Conservation (phyloP, 2,888 invertebrate species). For the Parelbella ahira region DNA sequence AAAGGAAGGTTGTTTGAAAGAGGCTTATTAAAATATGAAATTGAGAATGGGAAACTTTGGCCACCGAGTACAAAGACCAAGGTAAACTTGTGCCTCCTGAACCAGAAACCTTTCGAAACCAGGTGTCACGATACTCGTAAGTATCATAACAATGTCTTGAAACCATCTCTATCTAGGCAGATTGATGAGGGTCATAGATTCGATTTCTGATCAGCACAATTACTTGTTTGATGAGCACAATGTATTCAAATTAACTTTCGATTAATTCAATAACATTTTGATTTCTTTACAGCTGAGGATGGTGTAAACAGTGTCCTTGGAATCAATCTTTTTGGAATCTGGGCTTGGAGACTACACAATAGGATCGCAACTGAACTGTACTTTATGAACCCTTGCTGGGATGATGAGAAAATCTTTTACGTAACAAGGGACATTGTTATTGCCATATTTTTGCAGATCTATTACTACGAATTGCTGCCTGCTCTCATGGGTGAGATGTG, state of each 20-base stretch:
- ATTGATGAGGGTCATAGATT: too few relatives aligned
- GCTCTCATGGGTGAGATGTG: conserved; percentile 40
- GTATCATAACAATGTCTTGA: conserved; percentile 1
- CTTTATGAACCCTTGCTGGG: conserved; percentile 47
- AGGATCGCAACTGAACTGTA: conserved; percentile 39
- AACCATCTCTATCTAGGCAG: too few relatives aligned
- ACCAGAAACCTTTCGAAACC: conserved; percentile 42
- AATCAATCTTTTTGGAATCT: conserved; percentile 42
- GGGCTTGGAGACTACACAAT: conserved; percentile 51
- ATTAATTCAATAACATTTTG: too few relatives aligned
- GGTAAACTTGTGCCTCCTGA: conserved; percentile 34
- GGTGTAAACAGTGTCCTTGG: conserved; percentile 39
- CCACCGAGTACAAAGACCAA: conserved; percentile 36
- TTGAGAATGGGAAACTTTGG: conserved; percentile 37
- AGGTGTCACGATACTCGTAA: conserved; percentile 49
- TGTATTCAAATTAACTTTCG: too few relatives aligned
- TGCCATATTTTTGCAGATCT: conserved; percentile 41
- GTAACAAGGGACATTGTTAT: conserved; percentile 50
- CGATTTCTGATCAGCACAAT: too few relatives aligned
- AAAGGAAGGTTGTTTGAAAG: conserved; percentile 34
- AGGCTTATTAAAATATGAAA: conserved; percentile 39
- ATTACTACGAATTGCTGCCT: conserved; percentile 46
- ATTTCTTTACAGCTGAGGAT: conserved; percentile 40
- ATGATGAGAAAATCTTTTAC: conserved; percentile 43
- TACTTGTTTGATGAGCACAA: too few relatives aligned